These are phyloP conservation scores for Laupala kohalensis DNA, from an alignment of 1,140 invertebrate genomes.

Conservation along the genomic window DNA sequence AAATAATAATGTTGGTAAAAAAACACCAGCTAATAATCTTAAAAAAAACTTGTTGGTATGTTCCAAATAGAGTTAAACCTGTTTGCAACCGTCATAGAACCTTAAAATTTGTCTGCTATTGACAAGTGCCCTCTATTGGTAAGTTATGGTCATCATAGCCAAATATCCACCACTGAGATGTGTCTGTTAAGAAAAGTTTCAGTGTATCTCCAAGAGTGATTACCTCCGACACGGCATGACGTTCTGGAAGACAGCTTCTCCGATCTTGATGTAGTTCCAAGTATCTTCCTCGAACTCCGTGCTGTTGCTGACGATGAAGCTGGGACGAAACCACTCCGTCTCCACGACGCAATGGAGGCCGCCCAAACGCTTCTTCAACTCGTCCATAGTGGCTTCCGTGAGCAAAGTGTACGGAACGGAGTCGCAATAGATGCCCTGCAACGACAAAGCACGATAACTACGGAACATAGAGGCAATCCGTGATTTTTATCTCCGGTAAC, in stretches of 20 bases:
- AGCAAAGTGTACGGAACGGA: background rate
- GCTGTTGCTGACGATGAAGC: constrained; percentile 40
- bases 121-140: no score
- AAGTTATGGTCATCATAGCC: no score
- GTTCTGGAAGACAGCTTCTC: constrained; percentile 40
- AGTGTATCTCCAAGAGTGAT: no score
- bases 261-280: constrained; percentile 58
- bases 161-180: no score
- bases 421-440: background rate
- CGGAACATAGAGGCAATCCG: no score
- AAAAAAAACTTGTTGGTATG: no score
- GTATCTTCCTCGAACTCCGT: constrained; percentile 48
- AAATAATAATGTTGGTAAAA: background rate
- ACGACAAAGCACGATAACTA: no score
- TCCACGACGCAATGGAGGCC: constrained; percentile 28
- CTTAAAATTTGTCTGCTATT: no score
- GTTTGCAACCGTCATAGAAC: no score
- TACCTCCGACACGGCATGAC: constrained; percentile 48
- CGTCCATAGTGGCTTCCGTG: background rate
- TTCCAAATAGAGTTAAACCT: no score
- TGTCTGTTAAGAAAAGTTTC: no score
- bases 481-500: no score
- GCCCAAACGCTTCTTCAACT: background rate
- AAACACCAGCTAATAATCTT: background rate
- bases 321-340: constrained; percentile 21